Conservation (phyloP, 2,888 invertebrate species). For the Spodoptera exigua region DNA sequence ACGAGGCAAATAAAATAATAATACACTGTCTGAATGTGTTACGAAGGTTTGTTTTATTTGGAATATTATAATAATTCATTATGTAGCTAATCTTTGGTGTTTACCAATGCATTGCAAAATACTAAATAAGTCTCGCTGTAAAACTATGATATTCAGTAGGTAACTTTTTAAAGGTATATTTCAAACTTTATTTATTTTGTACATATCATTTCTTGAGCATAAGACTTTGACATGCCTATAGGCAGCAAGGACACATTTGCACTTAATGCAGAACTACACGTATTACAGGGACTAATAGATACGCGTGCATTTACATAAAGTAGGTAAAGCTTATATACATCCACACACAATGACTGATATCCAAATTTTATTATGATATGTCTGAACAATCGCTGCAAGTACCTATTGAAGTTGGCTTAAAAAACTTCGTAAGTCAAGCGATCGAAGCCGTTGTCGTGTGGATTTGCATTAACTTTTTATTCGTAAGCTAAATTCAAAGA, state of each 20-base stretch:
- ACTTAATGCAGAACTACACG: not conserved
- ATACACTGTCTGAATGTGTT: constrained; percentile 35
- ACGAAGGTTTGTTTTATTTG: constrained; percentile 47
- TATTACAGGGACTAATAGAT: too few species aligned
- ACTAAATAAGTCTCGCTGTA: constrained; percentile 10
- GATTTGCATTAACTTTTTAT: too few species aligned
- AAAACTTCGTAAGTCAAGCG: too few species aligned
- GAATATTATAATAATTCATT: constrained; percentile 12
- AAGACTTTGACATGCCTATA: constrained; percentile 23
- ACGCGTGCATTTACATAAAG: too few species aligned
- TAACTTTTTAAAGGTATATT: constrained; percentile 26
- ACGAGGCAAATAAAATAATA: constrained; percentile 20
- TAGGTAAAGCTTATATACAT: too few species aligned
- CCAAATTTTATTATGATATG: too few species aligned
- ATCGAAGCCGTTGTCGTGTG: too few species aligned
- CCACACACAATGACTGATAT: too few species aligned
- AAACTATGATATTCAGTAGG: constrained; percentile 17
- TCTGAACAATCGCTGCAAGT: too few species aligned
- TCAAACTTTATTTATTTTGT: constrained; percentile 39
- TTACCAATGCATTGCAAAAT: constrained; percentile 29
- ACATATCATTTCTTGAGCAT: constrained; percentile 45
- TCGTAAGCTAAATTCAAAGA: not conserved
- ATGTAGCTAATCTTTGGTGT: not conserved
- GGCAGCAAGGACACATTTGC: constrained; percentile 18
- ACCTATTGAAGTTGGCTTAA: too few species aligned